Evolutionary conservation across 2,888 invertebrate species (phyloP), one percentile per base, ranked within the genome.

Genomic region (Eupelmus urozonus): DNA sequence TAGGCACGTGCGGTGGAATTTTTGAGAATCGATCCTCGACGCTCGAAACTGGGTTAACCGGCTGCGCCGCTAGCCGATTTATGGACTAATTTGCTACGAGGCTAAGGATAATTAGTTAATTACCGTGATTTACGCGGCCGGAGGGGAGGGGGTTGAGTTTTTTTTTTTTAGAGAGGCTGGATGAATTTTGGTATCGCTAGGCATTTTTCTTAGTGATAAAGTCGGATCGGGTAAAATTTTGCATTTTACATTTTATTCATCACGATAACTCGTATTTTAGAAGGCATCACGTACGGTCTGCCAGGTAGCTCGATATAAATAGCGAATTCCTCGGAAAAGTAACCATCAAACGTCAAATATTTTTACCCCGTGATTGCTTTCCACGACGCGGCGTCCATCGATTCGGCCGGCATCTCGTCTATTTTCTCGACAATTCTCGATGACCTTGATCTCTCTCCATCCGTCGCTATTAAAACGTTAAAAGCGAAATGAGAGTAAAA

Each of bases 1-100:
- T 7, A 53, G 13, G 4, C 20, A 51, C 34, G 20, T 18, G 49
- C 13, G 27, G 25, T 25, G 13, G 57, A 60, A 70, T 75, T 78
- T 78, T 78, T 78, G 74, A 75, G 27, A 75, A 78, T 78, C 78
- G 63, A 78, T 75, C 4, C n/a, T 34, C 23, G 1, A 25, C 55
- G 59, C 4, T 23, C n/a, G 59, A 55, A 67, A 74, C 29, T 60
- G 51, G 67, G 74, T 74, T 74, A 60, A 9, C 20, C 13, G 2
- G 25, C n/a, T 42, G 57, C 0, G 13, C 5, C 0, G n/a, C 11
- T 40, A 7, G 11, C 34, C 69, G 70, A 74, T 78, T 78, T 73
- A 70, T 65, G 66, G 51, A 34, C 74, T 73, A 65, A 65, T 74
- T 62, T 11, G 16, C 60, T 25, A n/a, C 34, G 72, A 67, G 49